Conservation (phyloP, 2,888 invertebrate genomes). For the Tachina fera region DNA sequence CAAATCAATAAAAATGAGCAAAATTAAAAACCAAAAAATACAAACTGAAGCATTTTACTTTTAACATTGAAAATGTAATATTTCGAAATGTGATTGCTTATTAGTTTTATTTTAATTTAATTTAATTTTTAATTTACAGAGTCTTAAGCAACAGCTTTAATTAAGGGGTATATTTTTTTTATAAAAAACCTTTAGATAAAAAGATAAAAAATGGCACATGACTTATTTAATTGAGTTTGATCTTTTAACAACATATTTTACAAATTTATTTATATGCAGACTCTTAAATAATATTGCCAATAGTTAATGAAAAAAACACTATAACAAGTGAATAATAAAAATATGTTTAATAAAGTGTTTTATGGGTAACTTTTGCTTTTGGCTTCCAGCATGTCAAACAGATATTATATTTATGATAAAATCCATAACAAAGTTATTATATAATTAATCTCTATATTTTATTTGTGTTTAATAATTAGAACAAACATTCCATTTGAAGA, state of each 20-base stretch:
- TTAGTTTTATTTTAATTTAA: too few species aligned
- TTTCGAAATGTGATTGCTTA: too few species aligned
- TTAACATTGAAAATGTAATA: too few species aligned
- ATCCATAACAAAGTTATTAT: background rate
- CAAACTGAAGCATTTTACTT: too few species aligned
- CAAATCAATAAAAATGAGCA: too few species aligned
- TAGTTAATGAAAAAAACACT: background rate
- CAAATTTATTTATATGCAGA: background rate
- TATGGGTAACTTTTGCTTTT: background rate
- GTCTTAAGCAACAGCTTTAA: too few species aligned
- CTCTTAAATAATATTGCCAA: background rate
- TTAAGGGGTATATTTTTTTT: too few species aligned
- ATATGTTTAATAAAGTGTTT: background rate
- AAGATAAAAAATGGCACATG: background rate
- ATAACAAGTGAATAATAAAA: background rate
- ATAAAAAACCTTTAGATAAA: too few species aligned
- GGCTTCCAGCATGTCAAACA: background rate
- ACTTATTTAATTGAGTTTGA: background rate
- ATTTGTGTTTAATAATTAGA: background rate
- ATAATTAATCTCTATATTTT: constrained; percentile 1
- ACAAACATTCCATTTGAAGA: constrained; percentile 4
- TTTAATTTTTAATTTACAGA: too few species aligned
- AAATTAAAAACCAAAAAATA: too few species aligned
- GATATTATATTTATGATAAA: background rate
- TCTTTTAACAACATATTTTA: background rate